These are phyloP conservation scores for Cyprinodon variegatus DNA, from an alignment of 2,113 vertebrate genomes.

Conservation along the genomic window DNA sequence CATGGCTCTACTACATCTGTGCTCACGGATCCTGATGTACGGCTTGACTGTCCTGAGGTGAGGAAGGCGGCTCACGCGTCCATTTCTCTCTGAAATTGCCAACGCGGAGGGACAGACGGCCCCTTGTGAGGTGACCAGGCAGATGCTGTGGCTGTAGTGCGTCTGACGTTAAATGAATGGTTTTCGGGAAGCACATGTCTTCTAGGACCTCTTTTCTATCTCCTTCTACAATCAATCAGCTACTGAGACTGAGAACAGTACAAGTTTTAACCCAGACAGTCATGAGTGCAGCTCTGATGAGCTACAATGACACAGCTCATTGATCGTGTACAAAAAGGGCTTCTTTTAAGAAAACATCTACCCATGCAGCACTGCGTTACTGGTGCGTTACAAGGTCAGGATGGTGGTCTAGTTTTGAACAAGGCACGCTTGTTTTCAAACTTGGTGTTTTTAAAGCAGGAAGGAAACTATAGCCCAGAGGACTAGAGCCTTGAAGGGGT, in stretches of 20 bases:
- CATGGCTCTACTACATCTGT: constrained; percentile 44
- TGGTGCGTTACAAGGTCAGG: background rate
- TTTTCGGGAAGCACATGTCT: constrained; percentile 24
- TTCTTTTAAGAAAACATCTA: background rate
- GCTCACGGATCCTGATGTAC: constrained; percentile 44
- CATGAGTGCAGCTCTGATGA: constrained; percentile 2
- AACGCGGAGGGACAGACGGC: constrained; percentile 21
- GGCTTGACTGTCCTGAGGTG: constrained; percentile 51
- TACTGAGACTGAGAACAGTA: constrained; percentile 48
- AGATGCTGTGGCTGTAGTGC: constrained; percentile 25
- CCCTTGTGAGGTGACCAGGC: constrained; percentile 45
- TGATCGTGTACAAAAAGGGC: background rate
- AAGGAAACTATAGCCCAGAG: background rate
- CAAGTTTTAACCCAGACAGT: constrained; percentile 44
- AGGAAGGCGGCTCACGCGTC: constrained; percentile 26
- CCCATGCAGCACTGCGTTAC: background rate
- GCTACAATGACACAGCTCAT: background rate
- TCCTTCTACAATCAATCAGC: constrained; percentile 33
- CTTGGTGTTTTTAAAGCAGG: background rate
- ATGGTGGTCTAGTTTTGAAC: background rate
- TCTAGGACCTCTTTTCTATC: background rate
- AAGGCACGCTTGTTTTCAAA: background rate
- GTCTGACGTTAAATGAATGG: constrained; percentile 36
- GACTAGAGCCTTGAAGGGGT: background rate
- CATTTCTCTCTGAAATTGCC: constrained; percentile 51